These are phyloP conservation scores for Hybos culiciformis DNA, from an alignment of 2,888 invertebrate genomes.

Conservation along the genomic window DNA sequence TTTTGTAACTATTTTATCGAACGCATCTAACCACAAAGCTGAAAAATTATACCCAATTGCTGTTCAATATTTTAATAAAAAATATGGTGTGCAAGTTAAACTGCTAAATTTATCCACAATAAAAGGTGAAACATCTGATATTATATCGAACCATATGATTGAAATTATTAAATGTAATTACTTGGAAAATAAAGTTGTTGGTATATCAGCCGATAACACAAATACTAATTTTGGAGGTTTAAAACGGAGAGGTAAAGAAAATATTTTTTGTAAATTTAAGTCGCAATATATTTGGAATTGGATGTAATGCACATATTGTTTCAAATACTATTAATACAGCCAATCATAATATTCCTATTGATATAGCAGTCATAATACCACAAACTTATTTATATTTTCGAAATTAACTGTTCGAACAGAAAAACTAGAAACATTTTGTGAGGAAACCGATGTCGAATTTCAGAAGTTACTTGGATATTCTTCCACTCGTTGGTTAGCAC, in stretches of 20 bases:
- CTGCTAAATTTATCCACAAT: background rate
- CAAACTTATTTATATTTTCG: constrained; percentile 8
- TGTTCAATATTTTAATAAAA: constrained; percentile 8
- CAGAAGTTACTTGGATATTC: constrained; percentile 9
- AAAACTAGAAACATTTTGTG: constrained; percentile 8
- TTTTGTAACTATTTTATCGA: too few species aligned
- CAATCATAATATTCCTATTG: constrained; percentile 5
- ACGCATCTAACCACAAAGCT: too few species aligned
- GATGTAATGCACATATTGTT: constrained; percentile 8
- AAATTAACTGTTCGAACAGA: constrained; percentile 10
- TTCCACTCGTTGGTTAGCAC: constrained; percentile 8
- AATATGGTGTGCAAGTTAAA: constrained; percentile 6
- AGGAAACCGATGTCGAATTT: constrained; percentile 8
- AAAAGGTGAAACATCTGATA: constrained; percentile 10
- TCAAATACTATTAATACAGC: constrained; percentile 11
- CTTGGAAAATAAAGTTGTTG: constrained; percentile 9
- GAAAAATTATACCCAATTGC: too few species aligned
- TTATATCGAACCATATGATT: constrained; percentile 8
- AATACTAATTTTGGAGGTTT: constrained; percentile 9
- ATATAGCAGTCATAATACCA: constrained; percentile 6
- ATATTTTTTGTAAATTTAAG: background rate
- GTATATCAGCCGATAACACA: constrained; percentile 9
- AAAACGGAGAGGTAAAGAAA: constrained; percentile 5
- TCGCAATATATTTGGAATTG: constrained; percentile 9
- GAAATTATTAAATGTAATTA: constrained; percentile 7